These are phyloP conservation scores for Pangasius larnaudii DNA, from an alignment of 2,797 vertebrate species.

Conservation along the genomic window DNA sequence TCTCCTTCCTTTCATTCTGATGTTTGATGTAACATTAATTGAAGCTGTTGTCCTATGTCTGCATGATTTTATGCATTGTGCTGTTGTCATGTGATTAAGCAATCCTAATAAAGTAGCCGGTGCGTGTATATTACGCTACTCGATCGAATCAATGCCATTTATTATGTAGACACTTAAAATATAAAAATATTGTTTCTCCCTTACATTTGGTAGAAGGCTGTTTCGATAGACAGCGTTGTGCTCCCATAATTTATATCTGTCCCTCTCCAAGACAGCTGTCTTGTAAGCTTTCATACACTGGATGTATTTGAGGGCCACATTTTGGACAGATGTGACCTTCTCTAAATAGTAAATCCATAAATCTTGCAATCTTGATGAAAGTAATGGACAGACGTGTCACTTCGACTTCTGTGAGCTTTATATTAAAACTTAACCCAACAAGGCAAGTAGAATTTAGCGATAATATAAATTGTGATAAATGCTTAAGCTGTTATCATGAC, in stretches of 20 bases:
- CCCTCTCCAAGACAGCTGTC: background rate
- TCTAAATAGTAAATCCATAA: conserved; percentile 1
- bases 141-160: background rate
- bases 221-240: background rate
- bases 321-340: conserved; percentile 12
- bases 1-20: background rate
- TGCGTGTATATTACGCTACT: background rate
- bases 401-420: background rate
- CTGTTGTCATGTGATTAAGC: background rate
- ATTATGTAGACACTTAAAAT: background rate
- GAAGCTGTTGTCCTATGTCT: background rate
- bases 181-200: background rate
- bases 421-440: background rate
- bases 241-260: background rate
- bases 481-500: background rate
- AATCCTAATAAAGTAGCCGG: background rate
- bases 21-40: background rate
- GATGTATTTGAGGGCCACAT: background rate
- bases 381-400: background rate
- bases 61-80: background rate
- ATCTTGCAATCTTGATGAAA: background rate
- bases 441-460: background rate
- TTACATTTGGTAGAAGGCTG: background rate
- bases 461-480: background rate
- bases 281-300: background rate